Conservation (phyloP, 2,888 invertebrate genomes). For the Yponomeuta malinellus region DNA sequence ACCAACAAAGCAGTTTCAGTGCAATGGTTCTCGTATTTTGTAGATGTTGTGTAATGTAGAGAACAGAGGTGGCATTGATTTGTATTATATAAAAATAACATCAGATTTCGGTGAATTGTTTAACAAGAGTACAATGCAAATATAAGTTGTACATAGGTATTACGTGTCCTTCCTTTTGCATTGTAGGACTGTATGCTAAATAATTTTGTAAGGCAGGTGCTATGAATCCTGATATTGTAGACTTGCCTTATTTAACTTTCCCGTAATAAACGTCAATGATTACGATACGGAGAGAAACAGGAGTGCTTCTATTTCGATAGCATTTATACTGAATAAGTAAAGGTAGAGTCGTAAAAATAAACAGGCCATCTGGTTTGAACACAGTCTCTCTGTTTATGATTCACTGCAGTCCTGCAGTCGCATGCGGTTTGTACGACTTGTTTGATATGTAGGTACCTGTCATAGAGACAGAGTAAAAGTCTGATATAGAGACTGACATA, state of each 20-base stretch:
- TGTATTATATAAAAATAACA: too few relatives aligned
- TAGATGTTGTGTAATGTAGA: too few relatives aligned
- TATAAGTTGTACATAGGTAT: too few relatives aligned
- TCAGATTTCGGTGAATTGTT: too few relatives aligned
- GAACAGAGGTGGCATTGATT: too few relatives aligned
- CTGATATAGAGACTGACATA: neutral
- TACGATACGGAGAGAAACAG: neutral
- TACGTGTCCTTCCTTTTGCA: too few relatives aligned
- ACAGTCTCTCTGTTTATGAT: neutral
- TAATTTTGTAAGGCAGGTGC: too few relatives aligned
- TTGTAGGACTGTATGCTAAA: too few relatives aligned
- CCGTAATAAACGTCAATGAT: neutral
- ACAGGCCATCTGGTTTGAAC: neutral
- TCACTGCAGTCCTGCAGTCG: neutral
- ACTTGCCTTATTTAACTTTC: neutral
- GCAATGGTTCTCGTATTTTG: too few relatives aligned
- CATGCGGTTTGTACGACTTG: neutral
- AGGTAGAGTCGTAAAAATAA: neutral
- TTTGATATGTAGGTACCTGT: neutral
- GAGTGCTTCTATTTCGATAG: neutral
- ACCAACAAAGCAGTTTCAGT: neutral
- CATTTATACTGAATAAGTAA: neutral
- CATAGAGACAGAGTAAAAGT: neutral
- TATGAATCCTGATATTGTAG: neutral
- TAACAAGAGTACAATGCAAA: too few relatives aligned